These are phyloP conservation scores for Ctenopoma multispine DNA, from an alignment of 2,797 vertebrate species.

Conservation along the genomic window DNA sequence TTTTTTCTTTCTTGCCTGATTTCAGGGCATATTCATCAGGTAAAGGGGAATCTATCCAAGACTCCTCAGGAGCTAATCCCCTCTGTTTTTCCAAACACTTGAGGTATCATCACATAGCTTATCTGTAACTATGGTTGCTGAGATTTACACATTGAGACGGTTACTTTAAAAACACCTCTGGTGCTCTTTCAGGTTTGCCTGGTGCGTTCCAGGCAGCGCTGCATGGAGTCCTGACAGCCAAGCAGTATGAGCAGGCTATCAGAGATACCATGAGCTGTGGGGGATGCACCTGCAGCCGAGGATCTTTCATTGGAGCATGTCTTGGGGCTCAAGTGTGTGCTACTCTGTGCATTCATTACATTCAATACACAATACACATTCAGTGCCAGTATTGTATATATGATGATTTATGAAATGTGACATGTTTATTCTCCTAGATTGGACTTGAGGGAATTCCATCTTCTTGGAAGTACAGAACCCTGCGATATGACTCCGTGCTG, in stretches of 20 bases:
- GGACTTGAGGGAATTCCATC: conserved; percentile 77
- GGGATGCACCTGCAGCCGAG: conserved; percentile 84
- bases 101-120: conserved; percentile 70
- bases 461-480: conserved; percentile 79
- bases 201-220: conserved; percentile 86
- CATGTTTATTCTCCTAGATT: conserved; percentile 61
- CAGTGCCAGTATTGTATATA: no score
- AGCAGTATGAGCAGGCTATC: conserved; percentile 75
- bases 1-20: conserved; percentile 4
- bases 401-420: not conserved
- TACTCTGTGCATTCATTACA: not conserved
- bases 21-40: conserved; percentile 80
- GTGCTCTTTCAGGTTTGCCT: conserved; percentile 78
- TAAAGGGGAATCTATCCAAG: conserved; percentile 79
- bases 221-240: conserved; percentile 82
- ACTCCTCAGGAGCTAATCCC: conserved; percentile 77
- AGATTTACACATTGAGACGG: not conserved
- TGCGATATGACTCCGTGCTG: conserved; percentile 64
- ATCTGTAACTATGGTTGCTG: not conserved
- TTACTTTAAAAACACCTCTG: not conserved
- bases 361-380: not conserved
- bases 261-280: conserved; percentile 84
- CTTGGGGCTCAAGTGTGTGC: conserved; percentile 81
- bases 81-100: conserved; percentile 80
- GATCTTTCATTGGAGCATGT: conserved; percentile 85